Evolutionary conservation across 2,113 vertebrate species (phyloP), one percentile per base, ranked within the genome.

Genomic region (Ictalurus punctatus): DNA sequence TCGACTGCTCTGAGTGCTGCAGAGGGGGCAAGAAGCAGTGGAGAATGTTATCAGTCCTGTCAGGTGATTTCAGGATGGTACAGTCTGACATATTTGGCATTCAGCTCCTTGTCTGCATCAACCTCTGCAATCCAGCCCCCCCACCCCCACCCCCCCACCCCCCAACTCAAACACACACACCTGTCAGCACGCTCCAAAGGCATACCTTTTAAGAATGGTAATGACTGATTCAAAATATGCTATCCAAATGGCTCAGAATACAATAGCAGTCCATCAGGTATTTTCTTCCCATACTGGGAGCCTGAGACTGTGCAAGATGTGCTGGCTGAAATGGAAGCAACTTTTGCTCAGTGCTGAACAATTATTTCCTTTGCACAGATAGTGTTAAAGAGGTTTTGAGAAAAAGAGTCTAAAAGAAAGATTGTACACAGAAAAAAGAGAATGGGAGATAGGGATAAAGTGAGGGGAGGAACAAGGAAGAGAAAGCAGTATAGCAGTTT

Each of bases 401-500:
- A 37, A 61, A 79, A 56, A 85, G 88, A n/a, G 17, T 73, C 54
- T 56, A 73, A 34, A 85, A 82, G 16, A 73, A 71, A 12, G 52
- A 56, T 48, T 79, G 76, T 85, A 81, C 61, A 13, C 23, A 85
- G 74, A 80, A 61, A 87, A 83, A 52, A 76, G 79, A 82, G 59
- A 54, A 58, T 48, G 48, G 44, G 40, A 78, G 76, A 23, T n/a
- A 78, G 27, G 34, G 37, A 86, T 6, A 89, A 61, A 63, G 59
- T 21, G 52, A 56, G 56, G 30, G 80, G 71, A 34, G 73, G 19
- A 56, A 48, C 25, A 61, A 83, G 40, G 84, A 82, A 83, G 59
- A 56, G 87, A 90, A 78, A 52, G 63, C 86, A 87, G 87, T 84
- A 90, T 65, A 90, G 78, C 83, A 78, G 89, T 93, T 91, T 91